phyloP scores from a whole-genome alignment of 2,888 invertebrate species.

The Philonicus albiceps region DNA sequence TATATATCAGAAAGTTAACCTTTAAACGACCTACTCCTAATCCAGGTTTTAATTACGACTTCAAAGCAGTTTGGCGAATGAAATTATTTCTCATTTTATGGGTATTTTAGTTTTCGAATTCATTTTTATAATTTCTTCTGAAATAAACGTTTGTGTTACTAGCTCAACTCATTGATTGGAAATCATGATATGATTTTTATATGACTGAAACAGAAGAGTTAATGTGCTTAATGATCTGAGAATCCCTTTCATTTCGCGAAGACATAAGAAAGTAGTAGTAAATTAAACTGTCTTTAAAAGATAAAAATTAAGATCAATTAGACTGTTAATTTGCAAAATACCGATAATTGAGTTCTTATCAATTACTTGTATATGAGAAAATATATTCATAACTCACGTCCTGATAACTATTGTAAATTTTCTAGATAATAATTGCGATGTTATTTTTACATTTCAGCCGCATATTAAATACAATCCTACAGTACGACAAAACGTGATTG shows the following conservation, averaged over 20 bases:
- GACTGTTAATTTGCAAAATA: background rate
- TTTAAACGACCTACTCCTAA: background rate
- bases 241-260: background rate
- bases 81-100: background rate
- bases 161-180: background rate
- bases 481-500: background rate
- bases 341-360: background rate
- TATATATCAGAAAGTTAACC: background rate
- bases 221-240: background rate
- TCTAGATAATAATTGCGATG: background rate
- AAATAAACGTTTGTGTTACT: background rate
- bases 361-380: background rate
- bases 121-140: background rate
- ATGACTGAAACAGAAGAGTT: too few species aligned
- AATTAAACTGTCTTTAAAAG: background rate
- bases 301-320: background rate
- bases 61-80: background rate
- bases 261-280: background rate
- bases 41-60: background rate
- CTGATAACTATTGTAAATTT: background rate
- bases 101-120: background rate
- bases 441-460: background rate
- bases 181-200: too few species aligned
- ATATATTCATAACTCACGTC: background rate
- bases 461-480: background rate